Evolutionary conservation across 2,888 invertebrate genomes (phyloP).

Genomic region (Brachypterus glaber): DNA sequence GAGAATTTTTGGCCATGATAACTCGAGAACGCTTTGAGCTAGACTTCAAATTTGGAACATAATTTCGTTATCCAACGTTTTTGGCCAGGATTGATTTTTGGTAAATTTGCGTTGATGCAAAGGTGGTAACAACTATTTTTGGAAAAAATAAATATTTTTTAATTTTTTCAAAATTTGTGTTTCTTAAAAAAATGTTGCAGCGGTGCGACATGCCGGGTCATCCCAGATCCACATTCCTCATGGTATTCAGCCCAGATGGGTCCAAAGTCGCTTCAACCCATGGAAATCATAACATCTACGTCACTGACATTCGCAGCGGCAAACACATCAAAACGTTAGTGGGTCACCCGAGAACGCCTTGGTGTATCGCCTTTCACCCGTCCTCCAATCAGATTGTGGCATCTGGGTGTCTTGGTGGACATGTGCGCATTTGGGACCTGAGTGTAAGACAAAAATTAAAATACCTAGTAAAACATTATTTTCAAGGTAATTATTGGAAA

Average conservation of each 20-base stretch:
- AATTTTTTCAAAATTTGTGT: too few relatives aligned
- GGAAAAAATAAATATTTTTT: too few relatives aligned
- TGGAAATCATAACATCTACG: slow-evolving; percentile 81
- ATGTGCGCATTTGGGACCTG: slow-evolving; percentile 84
- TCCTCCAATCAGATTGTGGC: slow-evolving; percentile 74
- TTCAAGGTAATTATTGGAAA: not conserved
- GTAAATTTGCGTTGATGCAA: too few relatives aligned
- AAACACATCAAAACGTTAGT: slow-evolving; percentile 66
- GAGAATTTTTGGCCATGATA: too few relatives aligned
- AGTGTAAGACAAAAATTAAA: slow-evolving; percentile 43
- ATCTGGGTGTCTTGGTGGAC: slow-evolving; percentile 80
- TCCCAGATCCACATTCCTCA: slow-evolving; percentile 72
- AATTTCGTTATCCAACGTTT: too few relatives aligned
- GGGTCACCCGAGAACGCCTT: slow-evolving; percentile 82
- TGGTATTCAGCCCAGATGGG: slow-evolving; percentile 83
- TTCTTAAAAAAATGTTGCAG: too few relatives aligned
- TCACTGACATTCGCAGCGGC: slow-evolving; percentile 69
- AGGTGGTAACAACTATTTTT: too few relatives aligned
- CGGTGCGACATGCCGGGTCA: slow-evolving; percentile 61
- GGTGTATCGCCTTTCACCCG: slow-evolving; percentile 86
- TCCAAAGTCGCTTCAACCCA: slow-evolving; percentile 79
- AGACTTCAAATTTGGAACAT: too few relatives aligned
- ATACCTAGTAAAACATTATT: too few relatives aligned
- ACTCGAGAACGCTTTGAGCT: too few relatives aligned
- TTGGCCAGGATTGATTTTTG: too few relatives aligned